Evolutionary conservation across 35 echinoderm and acorn worm species (phyloP), one percentile per base, ranked within the genome.

Genomic region (Hemicentrotus pulcherrimus): DNA sequence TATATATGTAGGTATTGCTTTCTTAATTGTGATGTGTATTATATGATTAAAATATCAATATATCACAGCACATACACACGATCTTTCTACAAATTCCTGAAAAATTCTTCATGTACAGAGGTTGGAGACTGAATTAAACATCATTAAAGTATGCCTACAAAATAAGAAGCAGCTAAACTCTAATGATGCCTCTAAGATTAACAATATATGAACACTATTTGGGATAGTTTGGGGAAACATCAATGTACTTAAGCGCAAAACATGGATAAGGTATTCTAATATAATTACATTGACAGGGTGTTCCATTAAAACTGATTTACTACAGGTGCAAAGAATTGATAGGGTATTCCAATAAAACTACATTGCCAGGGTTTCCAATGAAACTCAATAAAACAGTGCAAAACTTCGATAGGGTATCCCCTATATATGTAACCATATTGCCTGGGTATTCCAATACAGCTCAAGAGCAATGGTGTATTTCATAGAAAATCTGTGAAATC

Each of bases 1-100:
- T 90, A 41, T 59, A 90, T 90, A 47, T 90, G 88, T 41, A 41
- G 35, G 35, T 90, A 90, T 90, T 90, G 88, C 88, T 90, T 30
- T 90, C 32, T 90, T 90, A 90, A 45, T 90, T 47, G 65, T 78
- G 65, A 90, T 90, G 31, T 90, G 32, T 90, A 90, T 90, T 15
- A 90, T 90, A 47, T 90, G 45, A 78, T 28, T 78, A 78, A 22
- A 78, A 78, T 78, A 78, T 78, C 65, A 22, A 78, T 78, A 78
- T 78, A 18, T 78, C 65, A 78, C 65, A 78, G 46, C 88, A 90
- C 88, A 90, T 33, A 86, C 86, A 86, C 86, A 86, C 86, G 0
- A 0, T 86, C 28, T 86, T 45, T 90, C 65, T 78, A 71, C 1
- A 28, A 22, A 78, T 78, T 78, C 65, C 65, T 78, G 65, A 78